phyloP scores from a whole-genome alignment of 2,888 invertebrate species.

The Eupithecia pulchellata region DNA sequence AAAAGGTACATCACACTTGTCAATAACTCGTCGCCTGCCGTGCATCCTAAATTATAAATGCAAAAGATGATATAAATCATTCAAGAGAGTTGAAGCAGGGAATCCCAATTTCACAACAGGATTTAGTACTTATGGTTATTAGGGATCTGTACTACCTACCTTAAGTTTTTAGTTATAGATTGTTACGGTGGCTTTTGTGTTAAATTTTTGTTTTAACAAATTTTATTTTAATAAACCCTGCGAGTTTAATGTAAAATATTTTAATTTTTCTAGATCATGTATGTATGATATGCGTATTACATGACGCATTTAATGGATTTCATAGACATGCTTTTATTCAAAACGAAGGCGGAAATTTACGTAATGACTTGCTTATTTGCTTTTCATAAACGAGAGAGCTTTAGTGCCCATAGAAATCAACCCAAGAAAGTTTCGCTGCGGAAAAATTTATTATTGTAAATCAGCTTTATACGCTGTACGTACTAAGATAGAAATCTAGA shows the following conservation, averaged over 20 bases:
- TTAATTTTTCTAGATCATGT: no score
- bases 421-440: neutral
- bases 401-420: conserved; percentile 4
- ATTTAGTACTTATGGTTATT: neutral
- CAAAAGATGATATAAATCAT: neutral
- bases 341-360: neutral
- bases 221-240: no score
- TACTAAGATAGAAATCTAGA: neutral
- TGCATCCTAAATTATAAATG: neutral
- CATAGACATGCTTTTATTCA: neutral
- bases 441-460: conserved; percentile 1
- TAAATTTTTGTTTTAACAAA: no score
- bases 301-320: neutral
- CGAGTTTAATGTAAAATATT: no score
- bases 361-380: conserved; percentile 20
- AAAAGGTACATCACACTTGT: neutral
- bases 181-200: no score
- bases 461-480: no score
- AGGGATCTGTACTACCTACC: no score
- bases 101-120: neutral
- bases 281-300: neutral
- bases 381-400: conserved; percentile 16
- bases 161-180: no score
- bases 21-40: neutral
- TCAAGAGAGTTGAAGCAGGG: neutral